Base-by-base conservation (phyloP, 2,113 vertebrate genomes). In the Sterrhoptilus dennistouni region DNA sequence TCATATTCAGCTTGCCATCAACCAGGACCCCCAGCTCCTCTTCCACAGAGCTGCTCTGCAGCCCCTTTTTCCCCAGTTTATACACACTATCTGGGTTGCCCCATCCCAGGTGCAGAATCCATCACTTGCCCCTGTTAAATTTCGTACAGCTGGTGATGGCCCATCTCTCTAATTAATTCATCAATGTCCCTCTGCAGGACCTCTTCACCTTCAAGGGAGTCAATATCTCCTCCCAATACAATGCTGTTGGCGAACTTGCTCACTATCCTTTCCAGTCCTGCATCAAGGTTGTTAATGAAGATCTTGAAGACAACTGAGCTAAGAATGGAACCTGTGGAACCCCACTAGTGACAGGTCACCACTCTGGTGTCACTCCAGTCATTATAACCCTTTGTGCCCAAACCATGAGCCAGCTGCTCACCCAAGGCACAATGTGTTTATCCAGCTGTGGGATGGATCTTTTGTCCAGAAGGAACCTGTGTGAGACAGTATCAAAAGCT, bases 191-290 rank as follows among this genome's bases (percentile, higher is more conserved):
- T 65, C 27, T 57, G 42, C 31, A 65, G 14, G 17, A 56, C 12
- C 6, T 50, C 42, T 57, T 25, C 28, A 12, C 14, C 50, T 25
- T 44, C 36, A 17, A 64, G 5, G 6, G 18, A 36, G 21, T 27
- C 9, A 29, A 8, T 12, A 27, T 25, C 14, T 45, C 45, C 14
- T 56, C 31, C 12, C 22, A 64, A 8, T 8, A 12, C 3, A 42
- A 4, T 36, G 35, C 3, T 23, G 4, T 9, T 8, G 13, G 7
- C 1, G 1, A 71, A 15, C 9, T 72, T 35, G 7, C 17, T 40
- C 27, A 33, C 22, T 42, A 14, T 57, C 52, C 11, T 24, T 72
- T 49, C 42, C 22, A 57, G 35, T 42, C 36, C 35, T 36, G 12
- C 8, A 14, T 31, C 42, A 29, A 72, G 31, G 25, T 15, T 1